Base-by-base conservation (phyloP, 1,140 invertebrate species). In the Berghia stephanieae region DNA sequence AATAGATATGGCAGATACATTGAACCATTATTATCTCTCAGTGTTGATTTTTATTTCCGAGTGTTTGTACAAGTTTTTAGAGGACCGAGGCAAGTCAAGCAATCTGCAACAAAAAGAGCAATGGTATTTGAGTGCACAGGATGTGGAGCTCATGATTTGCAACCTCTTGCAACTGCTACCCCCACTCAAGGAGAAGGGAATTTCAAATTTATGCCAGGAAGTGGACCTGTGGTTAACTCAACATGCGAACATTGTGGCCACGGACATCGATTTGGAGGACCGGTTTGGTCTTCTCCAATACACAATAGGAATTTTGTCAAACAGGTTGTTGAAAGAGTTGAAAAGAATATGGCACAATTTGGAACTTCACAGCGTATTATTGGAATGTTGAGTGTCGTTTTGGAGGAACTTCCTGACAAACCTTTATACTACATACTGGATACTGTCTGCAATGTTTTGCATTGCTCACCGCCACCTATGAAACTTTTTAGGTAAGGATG, bases 21-120 rank as follows among this genome's bases (percentile, higher is more conserved):
- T 81, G 92, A 93, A 70, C 98, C 98, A 0, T 81, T 99, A 5
- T 83, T 99, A 0, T 96, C 95, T 34, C 86, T 99, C 67, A 98
- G 96, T 75, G 95, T 94, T 3, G 98, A 99, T 90, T 99, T 99
- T 90, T 99, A 99, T 88, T 93, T 99, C 36, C 91, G 98, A 80
- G 93, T 99, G 6, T 98, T 99, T 91, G 95, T 99, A 0, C 92
- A 93, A 84, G 90, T 99, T 2, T 93, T 92, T 71, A 92, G 93
- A 0, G 93, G 96, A 66, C 94, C 95, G 79, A 89, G 92, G 18
- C 93, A 94, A 82, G 97, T 96, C 79, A 99, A 99, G 91, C 91
- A 93, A 49, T 84, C 85, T 34, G 91, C 83, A 80, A 94, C 93
- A 81, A 96, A 98, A 89, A 90, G 96, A 66, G 94, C 95, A 5